Percentiles rank a stretch among this genome's conserved stretches.
phyloP scores from a whole-genome alignment of 2,113 vertebrate genomes.

The Ictalurus furcatus region DNA sequence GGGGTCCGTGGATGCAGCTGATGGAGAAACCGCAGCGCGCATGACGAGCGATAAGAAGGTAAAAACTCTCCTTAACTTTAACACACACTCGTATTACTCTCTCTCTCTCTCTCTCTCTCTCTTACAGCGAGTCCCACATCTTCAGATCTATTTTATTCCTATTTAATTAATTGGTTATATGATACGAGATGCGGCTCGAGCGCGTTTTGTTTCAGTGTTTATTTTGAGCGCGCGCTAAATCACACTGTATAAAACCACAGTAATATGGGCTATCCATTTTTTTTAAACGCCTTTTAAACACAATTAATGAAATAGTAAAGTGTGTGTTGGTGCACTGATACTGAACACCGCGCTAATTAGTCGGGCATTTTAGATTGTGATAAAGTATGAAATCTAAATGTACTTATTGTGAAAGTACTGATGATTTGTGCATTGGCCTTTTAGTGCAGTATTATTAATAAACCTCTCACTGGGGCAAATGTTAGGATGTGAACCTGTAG shows the following conservation, averaged over 20 bases:
- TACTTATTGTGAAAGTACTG: neutral
- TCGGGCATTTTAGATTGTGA: neutral
- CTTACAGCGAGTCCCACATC: too few relatives aligned
- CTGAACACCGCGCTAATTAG: neutral
- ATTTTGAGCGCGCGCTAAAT: neutral
- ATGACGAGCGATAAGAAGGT: slow-evolving; percentile 35
- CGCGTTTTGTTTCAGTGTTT: neutral
- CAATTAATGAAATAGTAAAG: neutral
- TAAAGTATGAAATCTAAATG: neutral
- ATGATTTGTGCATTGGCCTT: neutral
- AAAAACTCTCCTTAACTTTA: neutral
- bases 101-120: neutral
- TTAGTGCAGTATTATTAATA: neutral
- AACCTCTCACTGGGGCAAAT: neutral
- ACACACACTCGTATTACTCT: neutral
- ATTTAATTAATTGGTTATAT: neutral
- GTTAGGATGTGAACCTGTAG: neutral
- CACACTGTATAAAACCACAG: neutral
- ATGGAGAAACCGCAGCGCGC: slow-evolving; percentile 7
- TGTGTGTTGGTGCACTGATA: neutral
- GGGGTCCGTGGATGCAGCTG: slow-evolving; percentile 1
- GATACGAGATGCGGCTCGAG: neutral
- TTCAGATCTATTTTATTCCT: neutral
- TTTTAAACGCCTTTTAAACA: neutral
- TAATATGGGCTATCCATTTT: neutral